Percentiles rank a stretch among this genome's conserved stretches.
These are phyloP conservation scores for Temnothorax curvispinosus DNA, from an alignment of 1,140 invertebrate species.

Conservation along the genomic window DNA sequence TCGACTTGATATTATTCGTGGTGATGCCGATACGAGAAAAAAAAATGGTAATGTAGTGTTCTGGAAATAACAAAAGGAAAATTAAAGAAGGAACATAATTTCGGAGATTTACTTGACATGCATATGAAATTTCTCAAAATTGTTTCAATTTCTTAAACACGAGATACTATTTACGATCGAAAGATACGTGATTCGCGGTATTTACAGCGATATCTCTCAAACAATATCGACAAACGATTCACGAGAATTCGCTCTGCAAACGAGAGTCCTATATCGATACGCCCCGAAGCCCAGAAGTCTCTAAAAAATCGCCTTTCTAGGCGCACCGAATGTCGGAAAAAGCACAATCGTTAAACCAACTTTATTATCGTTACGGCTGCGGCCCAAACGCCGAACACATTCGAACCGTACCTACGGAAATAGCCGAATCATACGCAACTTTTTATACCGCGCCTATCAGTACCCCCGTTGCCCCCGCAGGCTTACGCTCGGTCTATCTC, in stretches of 20 bases:
- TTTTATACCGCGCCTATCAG: no score
- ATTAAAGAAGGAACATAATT: neutral
- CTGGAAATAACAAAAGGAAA: neutral
- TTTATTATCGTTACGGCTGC: conserved; percentile 78
- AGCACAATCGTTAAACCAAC: conserved; percentile 97
- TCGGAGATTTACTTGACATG: neutral
- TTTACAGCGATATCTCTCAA: conserved; percentile 15
- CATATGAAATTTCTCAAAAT: neutral
- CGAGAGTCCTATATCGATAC: neutral
- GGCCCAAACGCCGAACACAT: no score
- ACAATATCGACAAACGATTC: neutral
- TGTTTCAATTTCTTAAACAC: neutral
- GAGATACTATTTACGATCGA: conserved; percentile 42
- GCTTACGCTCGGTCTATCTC: no score
- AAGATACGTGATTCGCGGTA: neutral
- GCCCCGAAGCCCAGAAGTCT: conserved; percentile 77
- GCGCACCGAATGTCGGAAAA: conserved; percentile 97
- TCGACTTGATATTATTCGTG: no score
- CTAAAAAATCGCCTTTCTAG: conserved; percentile 95
- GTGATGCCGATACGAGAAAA: no score
- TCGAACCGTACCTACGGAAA: no score
- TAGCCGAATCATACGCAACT: no score
- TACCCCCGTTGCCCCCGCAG: no score
- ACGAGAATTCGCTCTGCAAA: conserved; percentile 1
- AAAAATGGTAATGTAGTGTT: neutral